A percentile compares a stretch with the other conserved stretches of the same genome.
These are phyloP conservation scores for Apis cerana DNA, from an alignment of 1,140 invertebrate genomes.

Conservation along the genomic window DNA sequence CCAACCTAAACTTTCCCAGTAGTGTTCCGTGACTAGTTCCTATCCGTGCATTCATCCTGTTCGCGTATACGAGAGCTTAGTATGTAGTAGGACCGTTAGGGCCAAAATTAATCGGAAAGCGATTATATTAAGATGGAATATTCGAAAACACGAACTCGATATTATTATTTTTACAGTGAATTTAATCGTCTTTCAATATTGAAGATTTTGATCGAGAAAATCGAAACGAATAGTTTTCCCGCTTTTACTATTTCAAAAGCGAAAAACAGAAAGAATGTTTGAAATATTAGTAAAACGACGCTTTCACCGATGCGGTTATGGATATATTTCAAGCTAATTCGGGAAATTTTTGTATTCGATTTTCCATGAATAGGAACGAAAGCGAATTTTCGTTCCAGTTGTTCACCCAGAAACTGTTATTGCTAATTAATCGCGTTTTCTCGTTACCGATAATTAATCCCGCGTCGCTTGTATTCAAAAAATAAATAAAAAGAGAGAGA, in stretches of 20 bases:
- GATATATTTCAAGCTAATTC: constrained; percentile 19
- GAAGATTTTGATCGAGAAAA: too few species aligned
- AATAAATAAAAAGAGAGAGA: constrained; percentile 43
- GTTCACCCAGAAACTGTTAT: constrained; percentile 7
- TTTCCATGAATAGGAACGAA: constrained; percentile 22
- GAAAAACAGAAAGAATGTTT: too few species aligned
- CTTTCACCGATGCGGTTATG: background rate
- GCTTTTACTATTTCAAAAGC: too few species aligned
- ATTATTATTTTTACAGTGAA: too few species aligned
- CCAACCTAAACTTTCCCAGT: constrained; percentile 46
- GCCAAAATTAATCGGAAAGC: too few species aligned
- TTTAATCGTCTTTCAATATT: too few species aligned
- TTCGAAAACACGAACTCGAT: too few species aligned
- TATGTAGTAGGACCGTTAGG: too few species aligned
- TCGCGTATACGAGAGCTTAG: too few species aligned
- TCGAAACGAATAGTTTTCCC: too few species aligned
- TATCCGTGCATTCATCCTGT: constrained; percentile 42
- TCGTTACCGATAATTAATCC: constrained; percentile 69
- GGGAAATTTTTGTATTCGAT: constrained; percentile 24
- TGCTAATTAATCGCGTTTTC: constrained; percentile 61
- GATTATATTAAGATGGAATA: too few species aligned
- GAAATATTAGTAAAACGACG: background rate
- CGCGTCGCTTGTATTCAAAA: constrained; percentile 26
- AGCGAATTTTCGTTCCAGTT: constrained; percentile 31
- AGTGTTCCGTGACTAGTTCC: constrained; percentile 34